Evolutionary conservation across 2,888 invertebrate species (phyloP), one percentile per base, ranked within the genome.

Genomic region (Sipha maydis): DNA sequence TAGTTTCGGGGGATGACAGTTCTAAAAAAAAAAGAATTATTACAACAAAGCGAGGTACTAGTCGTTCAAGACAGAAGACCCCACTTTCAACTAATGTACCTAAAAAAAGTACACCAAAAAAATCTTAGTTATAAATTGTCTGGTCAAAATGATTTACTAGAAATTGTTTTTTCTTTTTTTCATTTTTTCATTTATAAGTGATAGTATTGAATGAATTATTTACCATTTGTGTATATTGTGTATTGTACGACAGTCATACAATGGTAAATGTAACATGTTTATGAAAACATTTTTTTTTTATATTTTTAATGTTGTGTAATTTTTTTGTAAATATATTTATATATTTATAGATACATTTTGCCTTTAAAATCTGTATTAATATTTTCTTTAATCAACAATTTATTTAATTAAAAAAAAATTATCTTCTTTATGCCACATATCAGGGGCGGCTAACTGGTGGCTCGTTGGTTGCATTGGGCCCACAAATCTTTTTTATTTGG

Each of bases 41-140:
- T 5, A 61, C 75, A 28, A 91, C 93, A 41, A 93, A 95, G 88
- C 92, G 95, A 78, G 95, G 95, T 31, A 95, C 95, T 0, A 95
- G 95, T 17, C 92, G 95, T 89, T 95, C 95, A 0, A 93, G 95
- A 4, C 92, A 95, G 21, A 94, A 94, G 91, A 95, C 95, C 17
- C 38, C 86, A 25, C 95, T 95, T 0, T 95, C 95, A 3, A 48
- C 79, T 11, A 84, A 38, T 79, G 19, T 11, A 38, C 7, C 34
- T 25, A 73, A 41, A 38, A 88, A 80, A 31, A 75, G 7, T 54
- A 38, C 75, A 17, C 61, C 80, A 25, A 88, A 88, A 75, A 80
- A 88, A 41, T 61, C 80, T 41, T 88, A 73, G 31, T 25, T 71
- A 21, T 9, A 48, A 75, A 41, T 38, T 28, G 19, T 3, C 25